Percentiles rank a stretch among this genome's conserved stretches.
phyloP scores from a whole-genome alignment of 2,113 vertebrate genomes.

The Mus pahari region DNA sequence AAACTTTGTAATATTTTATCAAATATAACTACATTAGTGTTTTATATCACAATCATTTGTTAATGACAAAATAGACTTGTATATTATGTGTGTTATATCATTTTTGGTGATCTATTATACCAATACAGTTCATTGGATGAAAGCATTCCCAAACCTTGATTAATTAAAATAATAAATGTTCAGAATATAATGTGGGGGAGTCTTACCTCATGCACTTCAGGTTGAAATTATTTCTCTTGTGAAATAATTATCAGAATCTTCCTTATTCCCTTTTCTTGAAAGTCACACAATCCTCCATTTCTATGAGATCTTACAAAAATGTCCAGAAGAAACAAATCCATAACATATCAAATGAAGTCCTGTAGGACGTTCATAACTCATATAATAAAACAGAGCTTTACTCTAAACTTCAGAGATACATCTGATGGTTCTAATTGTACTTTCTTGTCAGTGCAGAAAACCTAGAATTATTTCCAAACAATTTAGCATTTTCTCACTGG shows the following conservation, averaged over 20 bases:
- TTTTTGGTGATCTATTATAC: neutral
- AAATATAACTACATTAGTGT: neutral
- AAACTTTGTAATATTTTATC: neutral
- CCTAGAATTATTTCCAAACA: conserved; percentile 58
- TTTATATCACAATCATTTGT: conserved; percentile 2
- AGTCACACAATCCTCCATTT: conserved; percentile 42
- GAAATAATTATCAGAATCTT: conserved; percentile 52
- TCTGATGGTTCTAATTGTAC: conserved; percentile 43
- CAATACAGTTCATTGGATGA: conserved; percentile 27
- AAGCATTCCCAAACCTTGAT: neutral
- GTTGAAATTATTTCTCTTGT: conserved; percentile 8
- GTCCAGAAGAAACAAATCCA: conserved; percentile 43
- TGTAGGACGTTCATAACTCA: conserved; percentile 68
- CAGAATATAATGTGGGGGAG: neutral
- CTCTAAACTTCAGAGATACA: conserved; percentile 15
- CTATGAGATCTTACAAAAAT: conserved; percentile 60
- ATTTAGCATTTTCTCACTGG: conserved; percentile 40
- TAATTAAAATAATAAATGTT: conserved; percentile 26
- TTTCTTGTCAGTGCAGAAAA: conserved; percentile 69
- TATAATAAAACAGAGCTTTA: conserved; percentile 1
- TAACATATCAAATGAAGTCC: conserved; percentile 28
- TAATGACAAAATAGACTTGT: neutral
- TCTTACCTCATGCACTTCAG: neutral
- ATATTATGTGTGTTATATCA: neutral
- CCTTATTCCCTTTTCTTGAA: conserved; percentile 17